These are phyloP conservation scores for Apis laboriosa DNA, from an alignment of 1,140 invertebrate species.

Conservation along the genomic window DNA sequence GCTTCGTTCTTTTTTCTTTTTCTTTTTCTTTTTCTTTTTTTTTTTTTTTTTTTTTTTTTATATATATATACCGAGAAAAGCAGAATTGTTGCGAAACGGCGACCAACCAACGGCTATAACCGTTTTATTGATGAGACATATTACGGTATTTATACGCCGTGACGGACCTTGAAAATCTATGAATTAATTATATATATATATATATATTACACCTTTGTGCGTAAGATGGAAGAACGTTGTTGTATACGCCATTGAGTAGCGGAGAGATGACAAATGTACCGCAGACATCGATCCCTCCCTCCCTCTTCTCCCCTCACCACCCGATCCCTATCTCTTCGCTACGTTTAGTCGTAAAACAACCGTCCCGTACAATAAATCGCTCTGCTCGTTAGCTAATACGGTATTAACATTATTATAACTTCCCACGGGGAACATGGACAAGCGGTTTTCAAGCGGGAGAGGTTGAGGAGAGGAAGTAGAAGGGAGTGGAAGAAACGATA, in stretches of 20 bases:
- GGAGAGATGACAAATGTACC: constrained; percentile 39
- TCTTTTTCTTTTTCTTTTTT: no score
- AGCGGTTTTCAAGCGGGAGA: background rate
- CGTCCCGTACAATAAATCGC: constrained; percentile 14
- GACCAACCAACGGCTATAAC: background rate
- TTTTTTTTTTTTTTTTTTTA: background rate
- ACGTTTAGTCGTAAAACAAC: constrained; percentile 8
- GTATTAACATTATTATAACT: constrained; percentile 34
- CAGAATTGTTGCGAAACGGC: constrained; percentile 25
- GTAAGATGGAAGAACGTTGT: background rate
- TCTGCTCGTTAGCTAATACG: constrained; percentile 40
- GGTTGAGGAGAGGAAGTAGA: background rate
- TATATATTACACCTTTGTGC: background rate
- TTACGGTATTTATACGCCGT: constrained; percentile 45
- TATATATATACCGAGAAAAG: constrained; percentile 7
- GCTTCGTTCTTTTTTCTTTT: background rate
- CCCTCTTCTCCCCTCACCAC: background rate
- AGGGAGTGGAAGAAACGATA: background rate
- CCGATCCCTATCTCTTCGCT: background rate
- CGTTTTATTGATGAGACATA: constrained; percentile 45
- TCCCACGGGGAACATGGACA: constrained; percentile 6
- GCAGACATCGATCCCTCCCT: constrained; percentile 9
- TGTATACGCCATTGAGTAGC: background rate
- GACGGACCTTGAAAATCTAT: constrained; percentile 47
- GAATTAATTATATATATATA: constrained; percentile 41